These are phyloP conservation scores for Drosophila ohnishii DNA, from an alignment of 1,140 invertebrate genomes.

Conservation along the genomic window DNA sequence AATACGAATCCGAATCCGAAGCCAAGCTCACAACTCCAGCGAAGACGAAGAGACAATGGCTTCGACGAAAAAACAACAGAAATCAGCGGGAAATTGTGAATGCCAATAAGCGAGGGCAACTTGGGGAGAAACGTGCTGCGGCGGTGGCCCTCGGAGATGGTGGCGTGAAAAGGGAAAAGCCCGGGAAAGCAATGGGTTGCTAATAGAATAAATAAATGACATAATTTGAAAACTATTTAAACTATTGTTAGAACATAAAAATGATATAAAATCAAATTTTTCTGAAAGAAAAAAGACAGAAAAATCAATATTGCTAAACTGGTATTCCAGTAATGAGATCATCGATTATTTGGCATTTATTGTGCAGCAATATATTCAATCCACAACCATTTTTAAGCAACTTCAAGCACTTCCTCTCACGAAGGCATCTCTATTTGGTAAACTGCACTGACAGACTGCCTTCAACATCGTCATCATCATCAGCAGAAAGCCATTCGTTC, in stretches of 20 bases:
- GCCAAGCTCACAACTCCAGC: conserved; percentile 19
- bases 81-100: conserved; percentile 46
- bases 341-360: background rate
- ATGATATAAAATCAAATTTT: background rate
- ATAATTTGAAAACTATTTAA: too few relatives aligned
- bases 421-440: conserved; percentile 39
- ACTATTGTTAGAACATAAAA: background rate
- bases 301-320: background rate
- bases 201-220: too few relatives aligned
- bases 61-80: conserved; percentile 38
- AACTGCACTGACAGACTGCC: conserved; percentile 66
- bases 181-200: background rate
- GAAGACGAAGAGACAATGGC: conserved; percentile 42
- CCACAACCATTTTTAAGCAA: background rate
- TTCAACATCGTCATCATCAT: conserved; percentile 52
- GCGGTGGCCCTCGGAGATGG: conserved; percentile 22
- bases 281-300: too few relatives aligned
- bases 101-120: conserved; percentile 38
- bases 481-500: conserved; percentile 39
- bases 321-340: background rate
- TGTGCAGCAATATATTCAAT: background rate
- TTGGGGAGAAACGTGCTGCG: conserved; percentile 28
- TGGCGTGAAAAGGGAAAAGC: conserved; percentile 18
- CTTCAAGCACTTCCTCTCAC: conserved; percentile 30
- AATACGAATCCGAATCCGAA: conserved; percentile 11